Evolutionary conservation across 1,140 invertebrate species (phyloP), one percentile per base, ranked within the genome.

Genomic region (Calliopsis andreniformis): DNA sequence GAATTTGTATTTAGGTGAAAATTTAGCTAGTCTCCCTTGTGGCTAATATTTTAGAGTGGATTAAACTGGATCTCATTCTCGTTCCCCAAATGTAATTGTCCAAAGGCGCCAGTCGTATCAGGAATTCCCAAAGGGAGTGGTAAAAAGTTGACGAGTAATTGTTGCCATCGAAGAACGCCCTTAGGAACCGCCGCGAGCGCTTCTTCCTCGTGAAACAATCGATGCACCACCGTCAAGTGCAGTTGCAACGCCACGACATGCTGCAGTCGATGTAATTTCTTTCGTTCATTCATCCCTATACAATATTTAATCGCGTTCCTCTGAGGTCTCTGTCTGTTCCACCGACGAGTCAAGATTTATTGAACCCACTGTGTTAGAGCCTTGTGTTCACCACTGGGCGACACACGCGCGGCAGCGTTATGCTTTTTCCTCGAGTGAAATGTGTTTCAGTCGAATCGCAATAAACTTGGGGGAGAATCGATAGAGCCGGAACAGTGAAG

Each of bases 211-310:
- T 10, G 62, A 64, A 16, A 12, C 7, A 23, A 3, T n/a, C 42
- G 20, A 4, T 18, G 16, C 5, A 56, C 4, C 4, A 47, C n/a
- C 3, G 6, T 5, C 2, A 10, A n/a, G 6, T n/a, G 6, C n/a
- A 14, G 7, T 32, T 4, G 5, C n/a, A 18, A 0, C 25, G n/a
- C 18, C 28, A 47, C 2, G 62, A 20, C 14, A 32, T 6, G 25
- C 7, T 16, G 35, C 6, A 63, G n/a, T 64, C 25, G 42, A 64
- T 51, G 5, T n/a, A 23, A 51, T 68, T 56, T 12, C 61, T 30
- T 53, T 51, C n/a, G 30, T 10, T 28, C 35, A 8, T 68, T n/a
- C 35, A 32, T 30, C 53, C 25, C 12, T 7, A 2, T 30, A 32
- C 28, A 35, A 69, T 32, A 6, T 58, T 45, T 45, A 23, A 18